These are phyloP conservation scores for Drosophila triauraria DNA, from an alignment of 1,140 invertebrate species.

Conservation along the genomic window DNA sequence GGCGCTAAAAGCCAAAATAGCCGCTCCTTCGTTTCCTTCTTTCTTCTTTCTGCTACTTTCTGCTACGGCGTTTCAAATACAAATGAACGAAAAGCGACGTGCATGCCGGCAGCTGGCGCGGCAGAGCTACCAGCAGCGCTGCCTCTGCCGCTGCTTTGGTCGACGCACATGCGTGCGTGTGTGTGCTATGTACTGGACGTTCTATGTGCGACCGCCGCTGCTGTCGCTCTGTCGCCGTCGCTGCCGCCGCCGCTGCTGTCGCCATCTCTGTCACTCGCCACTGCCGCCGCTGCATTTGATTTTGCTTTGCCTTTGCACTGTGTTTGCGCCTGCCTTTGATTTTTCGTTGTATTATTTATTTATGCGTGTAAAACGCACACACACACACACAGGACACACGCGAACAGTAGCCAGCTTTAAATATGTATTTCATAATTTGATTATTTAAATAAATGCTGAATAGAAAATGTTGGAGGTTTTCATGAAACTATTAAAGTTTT, in stretches of 20 bases:
- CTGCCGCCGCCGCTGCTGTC: constrained; percentile 13
- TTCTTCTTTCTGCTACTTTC: constrained; percentile 81
- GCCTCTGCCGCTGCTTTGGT: constrained; percentile 11
- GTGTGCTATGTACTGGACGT: constrained; percentile 45
- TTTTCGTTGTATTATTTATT: constrained; percentile 44
- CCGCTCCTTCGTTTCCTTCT: constrained; percentile 80
- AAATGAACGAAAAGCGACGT: constrained; percentile 76
- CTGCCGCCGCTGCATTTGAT: constrained; percentile 69
- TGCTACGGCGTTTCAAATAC: constrained; percentile 83
- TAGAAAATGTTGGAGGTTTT: background rate
- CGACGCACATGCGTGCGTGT: constrained; percentile 52
- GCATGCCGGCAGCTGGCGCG: constrained; percentile 53
- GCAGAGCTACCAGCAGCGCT: constrained; percentile 36
- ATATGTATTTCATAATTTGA: constrained; percentile 20
- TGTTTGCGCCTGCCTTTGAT: constrained; percentile 31
- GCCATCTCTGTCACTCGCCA: constrained; percentile 33
- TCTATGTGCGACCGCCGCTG: constrained; percentile 38
- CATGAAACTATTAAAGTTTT: too few relatives aligned
- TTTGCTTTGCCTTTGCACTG: constrained; percentile 55
- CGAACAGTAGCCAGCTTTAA: constrained; percentile 1
- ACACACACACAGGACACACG: background rate
- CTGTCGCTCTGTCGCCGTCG: constrained; percentile 15
- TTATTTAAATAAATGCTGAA: constrained; percentile 8
- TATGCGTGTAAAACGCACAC: constrained; percentile 9
- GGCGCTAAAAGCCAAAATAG: constrained; percentile 82